Evolutionary conservation across 2,797 vertebrate species (phyloP).

Genomic region (Neosilurus hyrtlii): DNA sequence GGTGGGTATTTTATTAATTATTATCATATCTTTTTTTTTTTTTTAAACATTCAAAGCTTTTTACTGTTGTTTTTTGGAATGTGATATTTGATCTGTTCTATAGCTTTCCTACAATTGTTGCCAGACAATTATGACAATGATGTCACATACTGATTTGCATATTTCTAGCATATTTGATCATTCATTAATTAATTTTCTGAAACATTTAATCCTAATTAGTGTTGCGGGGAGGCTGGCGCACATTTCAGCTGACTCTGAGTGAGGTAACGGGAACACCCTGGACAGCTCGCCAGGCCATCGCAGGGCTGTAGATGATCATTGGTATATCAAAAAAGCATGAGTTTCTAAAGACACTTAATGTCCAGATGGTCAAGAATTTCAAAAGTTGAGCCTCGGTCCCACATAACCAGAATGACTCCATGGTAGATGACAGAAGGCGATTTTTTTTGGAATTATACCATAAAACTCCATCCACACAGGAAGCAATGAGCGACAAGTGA

Average conservation of each 20-base stretch:
- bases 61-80: background rate
- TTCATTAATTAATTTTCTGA: background rate
- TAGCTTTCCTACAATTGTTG: background rate
- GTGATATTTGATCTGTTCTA: background rate
- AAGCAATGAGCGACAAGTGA: too few relatives aligned
- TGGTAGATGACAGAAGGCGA: too few relatives aligned
- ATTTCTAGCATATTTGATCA: background rate
- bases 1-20: background rate
- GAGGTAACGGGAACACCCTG: too few relatives aligned
- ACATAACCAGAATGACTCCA: too few relatives aligned
- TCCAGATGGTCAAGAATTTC: too few relatives aligned
- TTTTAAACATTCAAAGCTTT: background rate
- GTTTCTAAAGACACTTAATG: background rate
- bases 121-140: background rate
- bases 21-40: background rate
- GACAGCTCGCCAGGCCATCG: too few relatives aligned
- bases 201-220: too few relatives aligned
- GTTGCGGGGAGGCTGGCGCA: too few relatives aligned
- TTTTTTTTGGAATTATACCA: too few relatives aligned
- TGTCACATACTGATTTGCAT: background rate
- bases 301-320: background rate
- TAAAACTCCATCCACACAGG: too few relatives aligned
- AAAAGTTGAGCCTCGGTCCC: too few relatives aligned
- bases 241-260: too few relatives aligned
- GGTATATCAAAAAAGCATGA: background rate